Evolutionary conservation across 1,140 invertebrate genomes (phyloP).

Genomic region (Ceratina australensis): DNA sequence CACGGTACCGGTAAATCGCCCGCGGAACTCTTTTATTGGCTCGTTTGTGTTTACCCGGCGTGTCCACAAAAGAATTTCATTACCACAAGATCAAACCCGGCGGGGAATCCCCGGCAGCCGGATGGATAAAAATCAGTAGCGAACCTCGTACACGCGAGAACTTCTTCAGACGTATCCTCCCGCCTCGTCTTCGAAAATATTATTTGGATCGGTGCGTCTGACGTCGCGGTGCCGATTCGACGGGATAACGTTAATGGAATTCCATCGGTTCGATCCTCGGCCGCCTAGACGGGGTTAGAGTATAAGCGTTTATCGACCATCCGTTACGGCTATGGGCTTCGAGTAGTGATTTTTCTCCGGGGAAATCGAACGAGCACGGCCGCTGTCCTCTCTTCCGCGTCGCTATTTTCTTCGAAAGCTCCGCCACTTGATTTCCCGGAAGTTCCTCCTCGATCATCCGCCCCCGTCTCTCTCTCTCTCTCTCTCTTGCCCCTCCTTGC

Average conservation of each 20-base stretch:
- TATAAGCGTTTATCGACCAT: slow-evolving; percentile 52
- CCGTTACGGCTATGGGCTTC: slow-evolving; percentile 18
- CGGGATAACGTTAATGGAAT: slow-evolving; percentile 56
- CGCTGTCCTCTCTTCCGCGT: background rate
- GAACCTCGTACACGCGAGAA: background rate
- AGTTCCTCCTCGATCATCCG: slow-evolving; percentile 6
- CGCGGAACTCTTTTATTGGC: background rate
- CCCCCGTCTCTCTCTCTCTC: no score
- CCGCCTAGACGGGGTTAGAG: background rate
- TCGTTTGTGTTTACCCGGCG: background rate
- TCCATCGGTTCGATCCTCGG: slow-evolving; percentile 20
- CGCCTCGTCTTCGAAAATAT: slow-evolving; percentile 47
- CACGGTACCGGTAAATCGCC: background rate
- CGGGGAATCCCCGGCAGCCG: background rate
- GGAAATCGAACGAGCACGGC: slow-evolving; percentile 15
- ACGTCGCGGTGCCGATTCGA: slow-evolving; percentile 33
- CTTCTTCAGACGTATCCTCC: background rate
- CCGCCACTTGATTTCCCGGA: slow-evolving; percentile 12
- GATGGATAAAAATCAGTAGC: background rate
- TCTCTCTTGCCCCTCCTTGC: no score
- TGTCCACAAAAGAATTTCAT: background rate
- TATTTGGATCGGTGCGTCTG: slow-evolving; percentile 49
- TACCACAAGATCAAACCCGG: background rate
- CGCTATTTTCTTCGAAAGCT: slow-evolving; percentile 36
- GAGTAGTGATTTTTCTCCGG: slow-evolving; percentile 41